Conservation (phyloP, 2,888 invertebrate genomes). For the Eumacrocentrus americanus region DNA sequence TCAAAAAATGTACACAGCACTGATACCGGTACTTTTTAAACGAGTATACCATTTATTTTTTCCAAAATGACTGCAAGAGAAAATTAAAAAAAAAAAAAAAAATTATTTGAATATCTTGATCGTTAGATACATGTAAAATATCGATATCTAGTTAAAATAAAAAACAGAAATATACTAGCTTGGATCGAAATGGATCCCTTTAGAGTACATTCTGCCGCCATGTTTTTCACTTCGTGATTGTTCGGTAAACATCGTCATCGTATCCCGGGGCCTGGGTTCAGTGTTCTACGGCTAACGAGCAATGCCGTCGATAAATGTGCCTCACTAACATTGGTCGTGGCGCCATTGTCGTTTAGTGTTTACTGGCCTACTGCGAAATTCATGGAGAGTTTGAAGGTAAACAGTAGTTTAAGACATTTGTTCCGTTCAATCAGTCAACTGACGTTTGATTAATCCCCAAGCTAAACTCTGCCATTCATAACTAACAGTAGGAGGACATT, state of each 20-base stretch:
- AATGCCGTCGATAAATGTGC: conserved; percentile 40
- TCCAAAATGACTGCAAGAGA: too few relatives aligned
- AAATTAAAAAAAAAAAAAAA: too few relatives aligned
- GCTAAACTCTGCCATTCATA: background rate
- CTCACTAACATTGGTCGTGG: conserved; percentile 24
- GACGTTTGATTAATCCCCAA: background rate
- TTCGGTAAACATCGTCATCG: conserved; percentile 43
- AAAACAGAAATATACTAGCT: conserved; percentile 16
- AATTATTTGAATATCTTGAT: too few relatives aligned
- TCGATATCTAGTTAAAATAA: too few relatives aligned
- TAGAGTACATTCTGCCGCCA: conserved; percentile 29
- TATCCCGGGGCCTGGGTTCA: conserved; percentile 49
- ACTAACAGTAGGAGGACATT: conserved; percentile 4
- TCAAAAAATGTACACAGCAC: too few relatives aligned
- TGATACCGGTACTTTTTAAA: too few relatives aligned
- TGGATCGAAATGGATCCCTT: conserved; percentile 40
- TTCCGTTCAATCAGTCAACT: background rate
- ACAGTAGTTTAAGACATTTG: background rate
- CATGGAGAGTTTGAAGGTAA: conserved; percentile 16
- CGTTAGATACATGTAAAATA: too few relatives aligned
- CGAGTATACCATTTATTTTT: too few relatives aligned
- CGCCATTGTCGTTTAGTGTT: conserved; percentile 8
- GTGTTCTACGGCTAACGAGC: conserved; percentile 42
- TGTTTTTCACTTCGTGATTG: conserved; percentile 40
- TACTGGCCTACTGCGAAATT: background rate